Conservation (phyloP, 2,113 vertebrate species). For the Pluvianellus socialis region DNA sequence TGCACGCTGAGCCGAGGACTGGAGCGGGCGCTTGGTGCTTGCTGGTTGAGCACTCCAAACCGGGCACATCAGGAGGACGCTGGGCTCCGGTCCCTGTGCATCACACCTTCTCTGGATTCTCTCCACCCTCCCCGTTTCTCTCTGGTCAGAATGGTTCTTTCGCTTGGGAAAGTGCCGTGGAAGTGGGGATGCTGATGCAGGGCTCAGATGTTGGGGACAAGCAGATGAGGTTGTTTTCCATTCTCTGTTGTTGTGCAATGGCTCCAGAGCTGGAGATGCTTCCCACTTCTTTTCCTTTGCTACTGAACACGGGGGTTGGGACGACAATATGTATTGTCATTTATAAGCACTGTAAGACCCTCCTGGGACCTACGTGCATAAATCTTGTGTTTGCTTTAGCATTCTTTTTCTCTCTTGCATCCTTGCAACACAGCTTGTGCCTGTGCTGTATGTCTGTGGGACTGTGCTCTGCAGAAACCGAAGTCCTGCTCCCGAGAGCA, state of each 20-base stretch:
- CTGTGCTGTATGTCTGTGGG: background rate
- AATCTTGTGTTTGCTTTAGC: slow-evolving; percentile 4
- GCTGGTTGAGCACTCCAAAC: background rate
- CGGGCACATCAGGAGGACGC: background rate
- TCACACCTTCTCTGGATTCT: background rate
- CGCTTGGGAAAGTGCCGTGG: background rate
- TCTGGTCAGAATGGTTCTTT: background rate
- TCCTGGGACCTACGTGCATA: slow-evolving; percentile 6
- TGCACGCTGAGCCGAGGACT: background rate
- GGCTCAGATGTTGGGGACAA: background rate
- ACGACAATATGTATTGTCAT: slow-evolving; percentile 25
- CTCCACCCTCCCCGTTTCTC: background rate
- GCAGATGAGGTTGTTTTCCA: slow-evolving; percentile 41
- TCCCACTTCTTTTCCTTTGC: slow-evolving; percentile 45
- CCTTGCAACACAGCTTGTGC: background rate
- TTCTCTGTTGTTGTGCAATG: slow-evolving; percentile 29
- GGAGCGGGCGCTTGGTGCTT: background rate
- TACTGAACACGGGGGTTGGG: slow-evolving; percentile 22
- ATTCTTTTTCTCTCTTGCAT: background rate
- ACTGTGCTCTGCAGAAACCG: background rate
- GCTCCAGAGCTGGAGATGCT: background rate
- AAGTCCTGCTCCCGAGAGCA: background rate
- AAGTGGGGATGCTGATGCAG: background rate
- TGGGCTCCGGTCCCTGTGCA: background rate
- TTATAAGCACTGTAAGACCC: slow-evolving; percentile 21